phyloP scores from a whole-genome alignment of 2,797 vertebrate genomes.

The Micromesistius poutassou region DNA sequence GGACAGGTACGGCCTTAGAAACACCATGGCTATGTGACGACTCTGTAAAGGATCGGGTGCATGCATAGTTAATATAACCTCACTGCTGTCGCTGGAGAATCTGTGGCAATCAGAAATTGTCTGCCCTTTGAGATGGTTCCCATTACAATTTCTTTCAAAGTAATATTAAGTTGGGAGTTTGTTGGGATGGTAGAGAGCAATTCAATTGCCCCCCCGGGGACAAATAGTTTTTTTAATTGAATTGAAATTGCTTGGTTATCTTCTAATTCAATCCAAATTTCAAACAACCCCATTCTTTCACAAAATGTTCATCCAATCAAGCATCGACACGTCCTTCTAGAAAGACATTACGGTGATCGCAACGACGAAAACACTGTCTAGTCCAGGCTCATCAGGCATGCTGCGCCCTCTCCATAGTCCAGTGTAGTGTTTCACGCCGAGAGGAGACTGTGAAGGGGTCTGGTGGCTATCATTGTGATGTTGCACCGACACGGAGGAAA shows the following conservation, averaged over 20 bases:
- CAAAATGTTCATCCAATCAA: neutral
- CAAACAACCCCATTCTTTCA: neutral
- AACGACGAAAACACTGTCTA: conserved; percentile 23
- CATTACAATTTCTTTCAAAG: too few species aligned
- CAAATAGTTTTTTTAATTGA: too few species aligned
- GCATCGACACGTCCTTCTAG: neutral
- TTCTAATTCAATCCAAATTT: neutral
- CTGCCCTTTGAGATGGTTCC: neutral
- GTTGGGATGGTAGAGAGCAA: neutral
- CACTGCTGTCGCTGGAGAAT: neutral
- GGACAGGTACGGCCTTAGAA: conserved; percentile 82
- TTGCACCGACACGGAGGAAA: conserved; percentile 60
- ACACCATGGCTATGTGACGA: neutral
- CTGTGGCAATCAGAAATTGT: neutral
- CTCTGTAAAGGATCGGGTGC: neutral
- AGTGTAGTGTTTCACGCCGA: conserved; percentile 54
- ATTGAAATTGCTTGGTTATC: too few species aligned
- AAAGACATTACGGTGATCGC: conserved; percentile 10
- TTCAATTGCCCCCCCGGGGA: too few species aligned
- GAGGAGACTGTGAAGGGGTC: conserved; percentile 30
- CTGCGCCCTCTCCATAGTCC: conserved; percentile 56
- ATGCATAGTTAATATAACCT: neutral
- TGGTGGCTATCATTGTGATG: conserved; percentile 45
- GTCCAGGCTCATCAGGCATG: conserved; percentile 33
- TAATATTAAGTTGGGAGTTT: neutral